Evolutionary conservation across 2,797 vertebrate species (phyloP).

Genomic region (Halcyon leucocephala): DNA sequence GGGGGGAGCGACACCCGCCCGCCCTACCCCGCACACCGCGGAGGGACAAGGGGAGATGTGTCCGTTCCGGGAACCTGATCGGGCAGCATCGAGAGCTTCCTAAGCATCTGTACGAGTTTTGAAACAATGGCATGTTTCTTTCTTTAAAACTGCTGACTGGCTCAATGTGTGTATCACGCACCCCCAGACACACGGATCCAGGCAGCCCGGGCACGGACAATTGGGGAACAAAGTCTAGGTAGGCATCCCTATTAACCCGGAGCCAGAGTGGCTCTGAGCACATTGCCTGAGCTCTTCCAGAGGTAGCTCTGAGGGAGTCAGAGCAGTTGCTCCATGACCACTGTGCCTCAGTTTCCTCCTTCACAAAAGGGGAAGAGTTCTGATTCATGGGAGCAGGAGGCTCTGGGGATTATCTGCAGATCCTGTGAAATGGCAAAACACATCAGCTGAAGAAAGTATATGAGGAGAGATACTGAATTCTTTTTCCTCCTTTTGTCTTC

Average conservation of each 20-base stretch:
- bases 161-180: accelerated
- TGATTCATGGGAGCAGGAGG: background rate
- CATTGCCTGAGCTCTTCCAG: background rate
- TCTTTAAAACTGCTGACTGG: background rate
- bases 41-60: too few relatives aligned
- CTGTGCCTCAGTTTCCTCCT: background rate
- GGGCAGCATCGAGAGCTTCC: accelerated
- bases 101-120: accelerated
- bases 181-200: background rate
- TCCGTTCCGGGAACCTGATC: accelerated
- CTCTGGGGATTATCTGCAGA: background rate
- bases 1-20: accelerated
- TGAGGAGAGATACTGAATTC: background rate
- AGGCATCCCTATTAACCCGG: background rate
- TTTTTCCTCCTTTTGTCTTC: constrained; percentile 16
- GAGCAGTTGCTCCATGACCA: background rate
- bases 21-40: accelerated
- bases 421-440: background rate
- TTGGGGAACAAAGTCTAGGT: background rate
- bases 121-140: accelerated
- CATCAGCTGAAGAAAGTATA: background rate
- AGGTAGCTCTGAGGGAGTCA: background rate
- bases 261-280: background rate
- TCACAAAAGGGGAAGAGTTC: background rate
- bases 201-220: background rate